Evolutionary conservation across 2,113 vertebrate species (phyloP).

Genomic region (Pteropus alecto): DNA sequence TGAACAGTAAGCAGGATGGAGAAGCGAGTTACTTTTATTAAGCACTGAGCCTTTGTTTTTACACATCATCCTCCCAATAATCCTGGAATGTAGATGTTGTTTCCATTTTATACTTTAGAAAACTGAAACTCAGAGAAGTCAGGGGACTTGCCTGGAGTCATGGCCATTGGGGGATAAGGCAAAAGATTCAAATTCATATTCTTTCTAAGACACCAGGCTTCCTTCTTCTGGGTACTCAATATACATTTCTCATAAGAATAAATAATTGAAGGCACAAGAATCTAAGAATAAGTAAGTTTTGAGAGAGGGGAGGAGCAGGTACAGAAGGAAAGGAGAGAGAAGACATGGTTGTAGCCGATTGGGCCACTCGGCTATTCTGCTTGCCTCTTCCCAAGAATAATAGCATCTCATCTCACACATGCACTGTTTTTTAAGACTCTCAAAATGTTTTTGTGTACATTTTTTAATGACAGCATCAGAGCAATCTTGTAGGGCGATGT

Average conservation of each 20-base stretch:
- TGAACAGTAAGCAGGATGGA: neutral
- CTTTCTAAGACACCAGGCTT: neutral
- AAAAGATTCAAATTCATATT: neutral
- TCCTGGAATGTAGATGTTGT: neutral
- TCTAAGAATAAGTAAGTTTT: neutral
- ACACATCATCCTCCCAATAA: neutral
- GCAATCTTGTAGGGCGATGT: neutral
- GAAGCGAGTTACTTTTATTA: neutral
- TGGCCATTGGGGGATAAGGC: neutral
- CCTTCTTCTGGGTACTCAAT: neutral
- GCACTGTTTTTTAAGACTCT: too few relatives aligned
- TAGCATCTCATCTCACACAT: accelerated
- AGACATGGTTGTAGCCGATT: accelerated
- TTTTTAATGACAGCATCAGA: neutral
- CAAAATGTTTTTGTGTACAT: accelerated
- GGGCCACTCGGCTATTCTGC: neutral
- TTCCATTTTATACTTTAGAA: neutral
- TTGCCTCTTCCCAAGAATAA: neutral
- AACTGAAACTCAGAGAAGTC: neutral
- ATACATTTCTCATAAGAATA: neutral
- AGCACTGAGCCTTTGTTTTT: neutral
- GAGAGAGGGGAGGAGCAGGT: neutral
- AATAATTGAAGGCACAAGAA: neutral
- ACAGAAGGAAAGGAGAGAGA: neutral
- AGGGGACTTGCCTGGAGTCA: neutral